A percentile compares a stretch with the other conserved stretches of the same genome.
phyloP scores from a whole-genome alignment of 2,113 vertebrate genomes.

The Crocuta crocuta region DNA sequence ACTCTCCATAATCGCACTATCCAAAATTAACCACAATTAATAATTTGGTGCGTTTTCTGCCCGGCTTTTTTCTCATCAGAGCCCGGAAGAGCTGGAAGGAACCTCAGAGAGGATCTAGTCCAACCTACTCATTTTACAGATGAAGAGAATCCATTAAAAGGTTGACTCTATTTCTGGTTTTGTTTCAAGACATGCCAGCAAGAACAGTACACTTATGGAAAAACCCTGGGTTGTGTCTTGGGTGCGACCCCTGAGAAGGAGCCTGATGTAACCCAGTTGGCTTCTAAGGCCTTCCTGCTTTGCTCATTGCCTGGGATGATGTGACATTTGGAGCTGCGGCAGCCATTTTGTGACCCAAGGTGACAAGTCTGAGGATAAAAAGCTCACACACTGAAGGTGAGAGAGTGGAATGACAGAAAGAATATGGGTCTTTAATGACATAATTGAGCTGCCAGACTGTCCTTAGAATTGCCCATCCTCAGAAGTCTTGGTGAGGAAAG shows the following conservation, averaged over 20 bases:
- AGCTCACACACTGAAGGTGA: neutral
- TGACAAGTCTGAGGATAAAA: slow-evolving; percentile 26
- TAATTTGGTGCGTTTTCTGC: neutral
- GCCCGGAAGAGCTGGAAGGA: neutral
- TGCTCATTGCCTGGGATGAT: slow-evolving; percentile 9
- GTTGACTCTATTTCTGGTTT: slow-evolving; percentile 17
- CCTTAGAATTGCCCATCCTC: neutral
- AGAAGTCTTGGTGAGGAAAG: slow-evolving; percentile 15
- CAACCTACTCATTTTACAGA: slow-evolving; percentile 39
- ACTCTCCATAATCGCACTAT: neutral
- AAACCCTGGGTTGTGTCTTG: neutral
- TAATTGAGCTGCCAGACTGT: neutral
- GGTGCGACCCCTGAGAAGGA: neutral
- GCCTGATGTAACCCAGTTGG: neutral
- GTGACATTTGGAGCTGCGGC: slow-evolving; percentile 29
- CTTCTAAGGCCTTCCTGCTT: slow-evolving; percentile 7
- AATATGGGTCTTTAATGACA: neutral
- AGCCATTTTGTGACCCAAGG: slow-evolving; percentile 16
- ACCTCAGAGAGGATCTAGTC: neutral
- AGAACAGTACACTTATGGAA: neutral
- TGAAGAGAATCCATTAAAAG: slow-evolving; percentile 6
- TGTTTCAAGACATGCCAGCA: slow-evolving; percentile 32
- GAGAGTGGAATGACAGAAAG: slow-evolving; percentile 21
- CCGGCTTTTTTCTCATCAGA: slow-evolving; percentile 14
- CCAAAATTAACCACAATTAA: neutral